These are phyloP conservation scores for Pseudorectes ferrugineus DNA, from an alignment of 2,113 vertebrate genomes.

Conservation along the genomic window DNA sequence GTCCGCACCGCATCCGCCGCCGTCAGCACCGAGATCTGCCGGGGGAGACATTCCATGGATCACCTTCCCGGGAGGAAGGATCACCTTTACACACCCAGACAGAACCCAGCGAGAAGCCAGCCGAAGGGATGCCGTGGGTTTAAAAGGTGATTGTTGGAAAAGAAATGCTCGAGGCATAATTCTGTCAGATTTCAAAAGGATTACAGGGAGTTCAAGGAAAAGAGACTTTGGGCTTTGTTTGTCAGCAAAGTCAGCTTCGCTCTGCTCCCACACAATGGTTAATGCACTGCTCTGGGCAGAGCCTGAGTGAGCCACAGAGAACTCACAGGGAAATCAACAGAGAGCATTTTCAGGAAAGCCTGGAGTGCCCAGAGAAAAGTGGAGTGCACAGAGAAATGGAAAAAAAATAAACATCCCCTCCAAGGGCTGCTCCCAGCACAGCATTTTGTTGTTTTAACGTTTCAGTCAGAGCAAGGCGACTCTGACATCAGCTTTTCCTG, in stretches of 20 bases:
- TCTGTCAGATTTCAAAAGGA: not conserved
- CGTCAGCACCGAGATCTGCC: conserved; percentile 89
- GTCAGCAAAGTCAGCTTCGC: not conserved
- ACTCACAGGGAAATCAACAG: not conserved
- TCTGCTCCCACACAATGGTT: not conserved
- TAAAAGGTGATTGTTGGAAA: not conserved
- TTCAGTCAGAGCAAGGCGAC: not conserved
- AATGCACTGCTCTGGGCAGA: not conserved
- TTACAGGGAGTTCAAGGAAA: not conserved
- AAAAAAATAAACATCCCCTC: not conserved
- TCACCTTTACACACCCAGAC: not conserved
- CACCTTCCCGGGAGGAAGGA: not conserved
- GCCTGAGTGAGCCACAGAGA: not conserved
- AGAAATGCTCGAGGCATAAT: not conserved
- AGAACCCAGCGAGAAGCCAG: not conserved
- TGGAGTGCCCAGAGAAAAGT: not conserved
- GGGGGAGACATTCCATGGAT: not conserved
- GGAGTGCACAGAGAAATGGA: not conserved
- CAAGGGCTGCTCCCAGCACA: not conserved
- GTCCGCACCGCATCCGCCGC: conserved; percentile 88
- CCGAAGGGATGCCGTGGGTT: not conserved
- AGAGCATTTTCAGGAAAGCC: not conserved
- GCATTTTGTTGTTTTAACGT: not conserved
- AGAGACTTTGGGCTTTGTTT: not conserved
- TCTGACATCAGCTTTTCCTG: not conserved